These are phyloP conservation scores for Tubiluchus corallicola DNA, from an alignment of 2,888 invertebrate species.

Conservation along the genomic window DNA sequence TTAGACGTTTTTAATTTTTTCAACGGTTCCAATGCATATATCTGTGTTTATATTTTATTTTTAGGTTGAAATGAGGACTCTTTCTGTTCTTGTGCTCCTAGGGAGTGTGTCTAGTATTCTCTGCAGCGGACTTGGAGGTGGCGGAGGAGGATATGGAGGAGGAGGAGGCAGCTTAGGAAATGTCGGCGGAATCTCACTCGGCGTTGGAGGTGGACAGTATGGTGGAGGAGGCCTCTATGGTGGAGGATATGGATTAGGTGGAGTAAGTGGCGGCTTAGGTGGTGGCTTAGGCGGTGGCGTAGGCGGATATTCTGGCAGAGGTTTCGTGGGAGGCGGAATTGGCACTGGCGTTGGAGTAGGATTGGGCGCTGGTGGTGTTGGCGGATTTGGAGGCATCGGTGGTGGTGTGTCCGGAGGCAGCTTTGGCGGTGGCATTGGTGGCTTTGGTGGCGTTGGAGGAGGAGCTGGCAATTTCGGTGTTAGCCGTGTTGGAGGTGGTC, in stretches of 20 bases:
- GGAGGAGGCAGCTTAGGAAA: not conserved
- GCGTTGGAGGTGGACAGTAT: not conserved
- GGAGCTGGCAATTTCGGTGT: too few relatives aligned
- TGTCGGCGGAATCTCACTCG: not conserved
- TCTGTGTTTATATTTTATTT: too few relatives aligned
- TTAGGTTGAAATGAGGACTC: too few relatives aligned
- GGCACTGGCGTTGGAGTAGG: not conserved
- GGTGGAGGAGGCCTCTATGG: not conserved
- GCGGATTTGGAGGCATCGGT: not conserved
- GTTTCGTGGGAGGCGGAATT: not conserved
- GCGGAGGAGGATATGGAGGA: not conserved
- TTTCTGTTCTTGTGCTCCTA: too few relatives aligned
- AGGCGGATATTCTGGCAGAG: not conserved
- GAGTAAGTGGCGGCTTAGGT: not conserved
- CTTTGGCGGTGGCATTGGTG: not conserved
- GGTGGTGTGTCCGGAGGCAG: not conserved
- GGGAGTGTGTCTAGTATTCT: too few relatives aligned
- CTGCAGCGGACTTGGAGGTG: not conserved
- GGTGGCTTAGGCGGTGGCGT: not conserved
- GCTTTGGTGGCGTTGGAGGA: slow-evolving; percentile 1
- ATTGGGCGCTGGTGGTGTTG: not conserved
- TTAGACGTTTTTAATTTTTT: too few relatives aligned
- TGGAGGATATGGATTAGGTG: not conserved
- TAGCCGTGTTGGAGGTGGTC: too few relatives aligned
- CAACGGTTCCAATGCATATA: too few relatives aligned